Base-by-base conservation (phyloP, 2,797 vertebrate species). In the Scolopax rusticola region DNA sequence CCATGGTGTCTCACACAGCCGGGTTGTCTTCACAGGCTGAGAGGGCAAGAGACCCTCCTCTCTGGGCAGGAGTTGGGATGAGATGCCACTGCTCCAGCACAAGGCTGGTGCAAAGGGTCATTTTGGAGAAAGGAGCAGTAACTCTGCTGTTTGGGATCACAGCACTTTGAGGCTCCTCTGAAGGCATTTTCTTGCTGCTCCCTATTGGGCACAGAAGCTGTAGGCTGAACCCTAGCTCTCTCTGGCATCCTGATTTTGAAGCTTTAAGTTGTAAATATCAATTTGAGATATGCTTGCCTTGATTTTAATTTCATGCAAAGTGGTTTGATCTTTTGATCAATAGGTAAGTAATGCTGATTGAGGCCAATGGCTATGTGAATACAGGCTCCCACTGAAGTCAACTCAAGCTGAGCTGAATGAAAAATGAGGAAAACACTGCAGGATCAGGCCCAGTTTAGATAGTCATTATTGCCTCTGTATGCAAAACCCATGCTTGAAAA, bases 261-360 rank as follows among this genome's bases (percentile, higher is more conserved):
- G 33, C 24, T 61, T 33, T 53, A 64, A 70, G 70, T 64, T 68
- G 16, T 25, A 90, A 84, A 60, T 53, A 83, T 15, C 51, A 70
- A 36, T 80, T 79, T 77, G 78, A 41, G 75, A 61, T 0, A 0
- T 77, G 43, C 23, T 94, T 88, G 57, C 30, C 65, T 82, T 84
- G 56, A 53, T 96, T 87, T 92, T 85, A 30, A 59, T 90, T 94
- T 87, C 21, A 33, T 47, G 75, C 48, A 24, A 87, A 83, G 30
- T 64, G 50, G 14, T 70, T 89, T 94, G 93, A 73, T 84, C 63
- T 96, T 92, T 84, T 27, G 56, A 76, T 88, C 87, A 86, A n/a
- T 70, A 60, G 40, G 27, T 43, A 47, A 70, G 15, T 74, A 82
- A 57, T 30, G 41, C 59, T 82, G 28, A 60, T 67, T 56, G 80